Evolutionary conservation across 1,140 invertebrate species (phyloP).

Genomic region (Andrena cerasifolii): DNA sequence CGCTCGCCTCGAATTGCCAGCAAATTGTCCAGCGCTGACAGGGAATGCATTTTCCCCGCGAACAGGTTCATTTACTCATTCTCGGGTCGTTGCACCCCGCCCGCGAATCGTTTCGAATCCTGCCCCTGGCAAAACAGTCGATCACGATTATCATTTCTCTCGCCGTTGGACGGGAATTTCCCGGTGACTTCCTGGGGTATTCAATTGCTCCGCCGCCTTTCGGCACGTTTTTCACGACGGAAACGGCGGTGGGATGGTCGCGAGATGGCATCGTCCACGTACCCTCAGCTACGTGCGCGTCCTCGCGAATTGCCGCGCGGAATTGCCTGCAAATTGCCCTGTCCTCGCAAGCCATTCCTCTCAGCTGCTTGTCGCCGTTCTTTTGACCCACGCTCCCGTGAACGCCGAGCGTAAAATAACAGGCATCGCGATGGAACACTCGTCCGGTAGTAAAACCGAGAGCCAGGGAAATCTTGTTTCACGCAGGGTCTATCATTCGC

Average conservation of each 20-base stretch:
- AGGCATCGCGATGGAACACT: slow-evolving; percentile 22
- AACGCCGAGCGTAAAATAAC: slow-evolving; percentile 17
- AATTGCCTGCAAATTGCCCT: slow-evolving; percentile 45
- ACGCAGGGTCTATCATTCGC: too few species aligned
- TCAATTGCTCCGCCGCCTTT: not conserved
- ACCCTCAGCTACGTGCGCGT: slow-evolving; percentile 33
- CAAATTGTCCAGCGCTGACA: slow-evolving; percentile 18
- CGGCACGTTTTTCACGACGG: not conserved
- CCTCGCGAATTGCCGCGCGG: slow-evolving; percentile 43
- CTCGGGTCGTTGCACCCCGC: not conserved
- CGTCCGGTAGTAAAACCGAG: too few species aligned
- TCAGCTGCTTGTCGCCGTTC: slow-evolving; percentile 23
- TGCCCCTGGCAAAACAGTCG: not conserved
- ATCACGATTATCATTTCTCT: not conserved
- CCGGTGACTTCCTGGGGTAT: not conserved
- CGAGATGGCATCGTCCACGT: slow-evolving; percentile 13
- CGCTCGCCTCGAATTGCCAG: not conserved
- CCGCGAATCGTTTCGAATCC: not conserved
- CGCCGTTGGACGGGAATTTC: too few species aligned
- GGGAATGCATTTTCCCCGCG: not conserved
- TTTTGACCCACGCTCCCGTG: slow-evolving; percentile 26
- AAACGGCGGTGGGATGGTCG: not conserved
- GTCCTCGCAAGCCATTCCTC: slow-evolving; percentile 14
- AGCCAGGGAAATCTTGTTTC: too few species aligned
- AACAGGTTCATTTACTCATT: slow-evolving; percentile 18